Conservation (phyloP, 2,888 invertebrate genomes). For the Dryococelus australis region DNA sequence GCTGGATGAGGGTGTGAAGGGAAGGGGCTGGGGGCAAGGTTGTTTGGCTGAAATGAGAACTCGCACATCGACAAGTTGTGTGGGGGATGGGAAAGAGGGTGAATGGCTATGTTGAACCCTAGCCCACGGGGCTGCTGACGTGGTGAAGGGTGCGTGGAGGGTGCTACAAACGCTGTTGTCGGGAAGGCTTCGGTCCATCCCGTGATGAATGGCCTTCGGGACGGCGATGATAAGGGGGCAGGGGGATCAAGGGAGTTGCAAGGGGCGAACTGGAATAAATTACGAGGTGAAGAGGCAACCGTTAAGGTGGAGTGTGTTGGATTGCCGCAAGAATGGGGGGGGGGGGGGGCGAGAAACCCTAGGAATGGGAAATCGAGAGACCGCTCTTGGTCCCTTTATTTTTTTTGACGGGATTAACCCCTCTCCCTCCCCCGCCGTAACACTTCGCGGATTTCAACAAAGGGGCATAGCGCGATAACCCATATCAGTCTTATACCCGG, state of each 20-base stretch:
- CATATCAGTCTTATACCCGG: not conserved
- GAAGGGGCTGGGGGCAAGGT: too few species aligned
- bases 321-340: not conserved
- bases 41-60: too few species aligned
- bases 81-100: too few species aligned
- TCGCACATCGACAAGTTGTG: too few species aligned
- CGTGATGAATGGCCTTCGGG: slow-evolving; percentile 2
- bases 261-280: not conserved
- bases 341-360: not conserved
- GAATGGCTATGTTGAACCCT: too few species aligned
- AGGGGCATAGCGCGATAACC: not conserved
- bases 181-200: not conserved
- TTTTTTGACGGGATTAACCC: not conserved
- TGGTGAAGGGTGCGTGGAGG: too few species aligned
- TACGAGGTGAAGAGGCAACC: slow-evolving; percentile 7
- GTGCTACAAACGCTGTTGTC: not conserved
- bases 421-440: not conserved
- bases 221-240: not conserved
- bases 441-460: not conserved
- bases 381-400: too few species aligned
- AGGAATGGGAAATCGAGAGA: not conserved
- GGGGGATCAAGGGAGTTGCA: not conserved
- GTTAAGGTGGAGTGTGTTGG: not conserved
- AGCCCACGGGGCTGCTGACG: too few species aligned
- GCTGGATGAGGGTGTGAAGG: too few species aligned